These are phyloP conservation scores for Drosophila borborema DNA, from an alignment of 2,888 invertebrate species.

Conservation along the genomic window DNA sequence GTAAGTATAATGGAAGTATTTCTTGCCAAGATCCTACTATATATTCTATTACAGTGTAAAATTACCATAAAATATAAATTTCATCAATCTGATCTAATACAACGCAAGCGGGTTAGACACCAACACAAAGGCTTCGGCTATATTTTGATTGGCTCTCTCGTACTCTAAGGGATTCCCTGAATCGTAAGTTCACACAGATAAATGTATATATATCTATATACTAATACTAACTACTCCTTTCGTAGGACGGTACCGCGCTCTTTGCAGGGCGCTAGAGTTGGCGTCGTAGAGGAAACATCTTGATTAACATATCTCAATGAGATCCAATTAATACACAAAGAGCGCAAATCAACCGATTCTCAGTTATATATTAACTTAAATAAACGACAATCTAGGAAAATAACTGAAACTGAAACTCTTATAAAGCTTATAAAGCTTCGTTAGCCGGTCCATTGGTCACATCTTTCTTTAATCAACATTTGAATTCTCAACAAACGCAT, in stretches of 20 bases:
- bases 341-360: neutral
- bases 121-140: neutral
- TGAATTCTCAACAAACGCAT: neutral
- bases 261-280: neutral
- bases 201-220: neutral
- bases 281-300: neutral
- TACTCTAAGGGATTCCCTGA: neutral
- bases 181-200: neutral
- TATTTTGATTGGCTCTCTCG: neutral
- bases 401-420: neutral
- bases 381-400: neutral
- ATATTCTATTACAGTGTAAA: neutral
- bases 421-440: neutral
- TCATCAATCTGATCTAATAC: neutral
- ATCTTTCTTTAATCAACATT: neutral
- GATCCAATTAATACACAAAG: neutral
- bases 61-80: neutral
- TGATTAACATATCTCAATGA: neutral
- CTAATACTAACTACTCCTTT: neutral
- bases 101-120: neutral
- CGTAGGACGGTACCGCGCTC: constrained; percentile 4
- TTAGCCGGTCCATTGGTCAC: neutral
- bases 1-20: neutral
- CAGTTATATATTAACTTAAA: neutral
- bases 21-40: neutral